Conservation (phyloP, 2,797 vertebrate genomes). For the Malacoctenus gilli region DNA sequence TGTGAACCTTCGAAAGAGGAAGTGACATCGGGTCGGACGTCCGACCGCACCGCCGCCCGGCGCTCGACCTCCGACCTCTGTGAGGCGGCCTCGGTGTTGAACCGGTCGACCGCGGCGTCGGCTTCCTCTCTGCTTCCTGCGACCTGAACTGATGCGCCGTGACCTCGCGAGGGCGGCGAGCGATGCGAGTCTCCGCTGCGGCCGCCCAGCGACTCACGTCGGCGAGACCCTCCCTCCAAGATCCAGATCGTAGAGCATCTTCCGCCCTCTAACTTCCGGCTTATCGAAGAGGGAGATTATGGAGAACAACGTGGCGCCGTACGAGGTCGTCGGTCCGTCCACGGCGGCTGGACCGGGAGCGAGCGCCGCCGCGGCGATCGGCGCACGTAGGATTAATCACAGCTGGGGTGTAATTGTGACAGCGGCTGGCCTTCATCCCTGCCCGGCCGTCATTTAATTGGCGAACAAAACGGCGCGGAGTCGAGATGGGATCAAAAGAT, state of each 20-base stretch:
- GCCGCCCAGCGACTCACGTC: no score
- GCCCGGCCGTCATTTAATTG: slow-evolving; percentile 58
- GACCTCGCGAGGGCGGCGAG: slow-evolving; percentile 64
- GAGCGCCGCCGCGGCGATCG: slow-evolving; percentile 5
- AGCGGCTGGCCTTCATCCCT: slow-evolving; percentile 46
- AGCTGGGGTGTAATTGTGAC: slow-evolving; percentile 57
- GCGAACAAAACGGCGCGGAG: slow-evolving; percentile 54
- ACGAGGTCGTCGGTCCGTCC: no score
- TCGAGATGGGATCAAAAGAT: slow-evolving; percentile 57
- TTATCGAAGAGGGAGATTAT: no score
- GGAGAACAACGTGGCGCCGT: no score
- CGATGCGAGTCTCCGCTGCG: slow-evolving; percentile 52
- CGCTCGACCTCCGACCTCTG: no score
- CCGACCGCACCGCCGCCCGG: no score
- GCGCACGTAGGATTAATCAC: slow-evolving; percentile 46
- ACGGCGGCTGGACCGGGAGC: slow-evolving; percentile 3
- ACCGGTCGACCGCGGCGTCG: slow-evolving; percentile 1
- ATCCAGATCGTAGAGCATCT: no score
- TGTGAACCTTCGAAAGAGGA: no score
- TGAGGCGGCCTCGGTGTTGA: no score
- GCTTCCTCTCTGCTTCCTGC: slow-evolving; percentile 29
- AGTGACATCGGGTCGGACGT: no score
- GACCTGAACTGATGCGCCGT: slow-evolving; percentile 43
- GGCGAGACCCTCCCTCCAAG: no score
- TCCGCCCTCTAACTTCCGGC: no score